Evolutionary conservation across 2,888 invertebrate species (phyloP).

Genomic region (Nemapogon koenigi): DNA sequence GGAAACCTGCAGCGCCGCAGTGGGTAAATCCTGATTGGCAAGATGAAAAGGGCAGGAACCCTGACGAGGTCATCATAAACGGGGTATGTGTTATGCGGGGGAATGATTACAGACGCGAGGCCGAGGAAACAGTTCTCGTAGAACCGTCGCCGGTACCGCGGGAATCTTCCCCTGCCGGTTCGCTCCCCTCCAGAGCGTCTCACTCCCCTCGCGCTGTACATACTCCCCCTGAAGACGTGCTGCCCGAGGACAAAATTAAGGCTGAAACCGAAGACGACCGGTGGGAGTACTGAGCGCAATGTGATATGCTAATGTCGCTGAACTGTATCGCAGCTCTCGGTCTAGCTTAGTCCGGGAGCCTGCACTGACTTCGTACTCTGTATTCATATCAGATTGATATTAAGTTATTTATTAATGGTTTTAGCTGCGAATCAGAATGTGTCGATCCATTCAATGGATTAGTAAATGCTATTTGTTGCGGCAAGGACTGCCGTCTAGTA

Average conservation of each 20-base stretch:
- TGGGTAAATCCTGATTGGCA: constrained; percentile 97
- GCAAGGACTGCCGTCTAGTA: constrained; percentile 16
- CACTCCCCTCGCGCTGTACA: constrained; percentile 23
- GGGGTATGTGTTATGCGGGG: constrained; percentile 93
- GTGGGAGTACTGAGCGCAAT: constrained; percentile 61
- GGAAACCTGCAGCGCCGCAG: constrained; percentile 96
- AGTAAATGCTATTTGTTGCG: constrained; percentile 14
- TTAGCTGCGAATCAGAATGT: constrained; percentile 11
- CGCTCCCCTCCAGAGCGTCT: constrained; percentile 27
- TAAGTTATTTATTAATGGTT: constrained; percentile 12
- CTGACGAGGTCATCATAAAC: constrained; percentile 88
- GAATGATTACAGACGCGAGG: constrained; percentile 71
- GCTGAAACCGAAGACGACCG: constrained; percentile 67
- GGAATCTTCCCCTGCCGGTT: constrained; percentile 40
- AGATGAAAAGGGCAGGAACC: constrained; percentile 66
- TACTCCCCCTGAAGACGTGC: constrained; percentile 33
- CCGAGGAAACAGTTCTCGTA: constrained; percentile 76
- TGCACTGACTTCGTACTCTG: constrained; percentile 19
- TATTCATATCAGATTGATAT: constrained; percentile 22
- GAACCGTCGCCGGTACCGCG: constrained; percentile 77
- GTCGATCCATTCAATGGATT: constrained; percentile 18
- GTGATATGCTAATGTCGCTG: constrained; percentile 11
- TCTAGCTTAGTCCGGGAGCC: constrained; percentile 19
- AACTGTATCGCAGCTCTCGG: too few relatives aligned
- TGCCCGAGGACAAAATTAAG: constrained; percentile 60